phyloP scores from a whole-genome alignment of 1,140 invertebrate genomes.

The Bombus confusus region DNA sequence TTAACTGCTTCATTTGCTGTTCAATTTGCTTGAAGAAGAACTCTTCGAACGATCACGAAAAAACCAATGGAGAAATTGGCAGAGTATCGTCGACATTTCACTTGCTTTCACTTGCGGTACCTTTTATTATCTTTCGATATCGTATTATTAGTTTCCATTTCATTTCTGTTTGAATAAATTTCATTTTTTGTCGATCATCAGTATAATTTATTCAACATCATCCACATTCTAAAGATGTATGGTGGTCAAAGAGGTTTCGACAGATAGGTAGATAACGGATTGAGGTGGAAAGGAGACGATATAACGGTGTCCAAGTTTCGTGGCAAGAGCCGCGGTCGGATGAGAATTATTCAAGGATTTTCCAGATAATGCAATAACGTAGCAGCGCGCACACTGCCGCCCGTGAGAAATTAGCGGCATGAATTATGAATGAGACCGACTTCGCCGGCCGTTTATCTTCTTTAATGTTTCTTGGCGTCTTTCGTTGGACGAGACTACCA shows the following conservation, averaged over 20 bases:
- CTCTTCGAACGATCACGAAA: too few relatives aligned
- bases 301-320: slow-evolving; percentile 49
- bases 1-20: too few relatives aligned
- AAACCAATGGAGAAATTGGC: background rate
- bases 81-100: background rate
- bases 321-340: slow-evolving; percentile 45
- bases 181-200: too few relatives aligned
- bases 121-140: too few relatives aligned
- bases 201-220: background rate
- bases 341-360: slow-evolving; percentile 70
- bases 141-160: background rate
- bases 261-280: background rate
- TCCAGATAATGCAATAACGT: slow-evolving; percentile 67
- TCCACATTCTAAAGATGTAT: background rate
- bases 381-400: slow-evolving; percentile 46
- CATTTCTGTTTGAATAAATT: background rate
- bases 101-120: too few relatives aligned
- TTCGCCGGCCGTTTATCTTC: slow-evolving; percentile 66
- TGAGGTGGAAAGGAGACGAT: background rate
- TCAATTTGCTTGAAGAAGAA: too few relatives aligned
- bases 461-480: slow-evolving; percentile 63
- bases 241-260: background rate
- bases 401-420: slow-evolving; percentile 68
- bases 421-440: slow-evolving; percentile 67
- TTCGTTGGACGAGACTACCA: slow-evolving; percentile 7